Conservation (phyloP, 1,140 invertebrate species). For the Drosophila mayri region DNA sequence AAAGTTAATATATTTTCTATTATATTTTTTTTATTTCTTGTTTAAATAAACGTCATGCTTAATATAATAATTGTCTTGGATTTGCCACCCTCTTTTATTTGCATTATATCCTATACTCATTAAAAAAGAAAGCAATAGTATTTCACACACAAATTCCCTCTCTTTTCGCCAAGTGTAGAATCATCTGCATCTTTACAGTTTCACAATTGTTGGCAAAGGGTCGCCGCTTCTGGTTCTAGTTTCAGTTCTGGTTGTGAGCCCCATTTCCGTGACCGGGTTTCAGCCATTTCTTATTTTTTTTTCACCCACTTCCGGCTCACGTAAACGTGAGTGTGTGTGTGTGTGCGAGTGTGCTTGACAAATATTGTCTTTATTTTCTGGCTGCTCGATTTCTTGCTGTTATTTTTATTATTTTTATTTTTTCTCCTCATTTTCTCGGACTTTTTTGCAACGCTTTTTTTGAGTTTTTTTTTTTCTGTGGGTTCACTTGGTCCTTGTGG, state of each 20-base stretch:
- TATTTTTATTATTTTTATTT: conserved; percentile 61
- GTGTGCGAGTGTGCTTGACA: conserved; percentile 36
- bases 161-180: background rate
- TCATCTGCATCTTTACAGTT: conserved; percentile 28
- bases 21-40: too few species aligned
- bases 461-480: background rate
- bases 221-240: conserved; percentile 6
- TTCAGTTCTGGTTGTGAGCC: conserved; percentile 9
- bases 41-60: too few species aligned
- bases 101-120: background rate
- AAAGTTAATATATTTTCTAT: too few species aligned
- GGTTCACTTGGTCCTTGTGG: conserved; percentile 35
- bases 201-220: conserved; percentile 12
- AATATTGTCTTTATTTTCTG: conserved; percentile 75
- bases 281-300: conserved; percentile 4
- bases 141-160: background rate
- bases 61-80: too few species aligned
- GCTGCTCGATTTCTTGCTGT: conserved; percentile 60
- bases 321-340: background rate
- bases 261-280: conserved; percentile 21
- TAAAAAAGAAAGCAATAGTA: background rate
- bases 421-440: conserved; percentile 18
- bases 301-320: conserved; percentile 21
- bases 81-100: background rate
- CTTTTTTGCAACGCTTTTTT: background rate